These are phyloP conservation scores for Anthopleura sola DNA, from an alignment of 64 coral and sea anemone genomes.

Conservation along the genomic window DNA sequence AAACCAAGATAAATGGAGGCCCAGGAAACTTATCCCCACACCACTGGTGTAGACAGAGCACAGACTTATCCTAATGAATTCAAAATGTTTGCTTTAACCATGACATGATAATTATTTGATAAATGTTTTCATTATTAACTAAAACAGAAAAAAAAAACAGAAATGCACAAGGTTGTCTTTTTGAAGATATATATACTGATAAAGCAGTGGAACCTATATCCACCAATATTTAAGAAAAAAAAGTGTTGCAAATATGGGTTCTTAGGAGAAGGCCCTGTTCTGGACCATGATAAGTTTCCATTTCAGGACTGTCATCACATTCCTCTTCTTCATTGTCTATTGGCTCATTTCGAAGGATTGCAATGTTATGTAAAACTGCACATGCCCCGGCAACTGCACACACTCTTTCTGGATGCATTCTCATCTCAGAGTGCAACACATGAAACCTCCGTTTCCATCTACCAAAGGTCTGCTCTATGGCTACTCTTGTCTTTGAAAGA, in stretches of 20 bases:
- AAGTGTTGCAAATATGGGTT: conserved; percentile 28
- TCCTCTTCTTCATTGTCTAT: conserved; percentile 22
- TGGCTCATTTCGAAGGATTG: conserved; percentile 17
- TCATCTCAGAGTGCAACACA: conserved; percentile 33
- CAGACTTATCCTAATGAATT: no score
- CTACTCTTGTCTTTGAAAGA: conserved; percentile 21
- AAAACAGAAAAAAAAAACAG: no score
- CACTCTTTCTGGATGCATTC: conserved; percentile 43
- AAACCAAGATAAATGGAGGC: no score
- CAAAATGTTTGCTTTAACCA: no score
- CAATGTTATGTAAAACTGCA: conserved; percentile 35
- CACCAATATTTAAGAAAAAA: conserved; percentile 14
- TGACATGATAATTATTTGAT: no score
- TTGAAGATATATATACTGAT: not conserved
- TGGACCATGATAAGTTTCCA: conserved; percentile 15
- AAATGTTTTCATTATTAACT: no score
- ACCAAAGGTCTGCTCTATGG: conserved; percentile 59
- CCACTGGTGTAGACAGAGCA: no score
- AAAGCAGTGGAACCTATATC: not conserved
- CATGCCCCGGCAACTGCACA: conserved; percentile 33
- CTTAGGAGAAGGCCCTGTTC: conserved; percentile 31
- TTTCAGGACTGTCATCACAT: conserved; percentile 29
- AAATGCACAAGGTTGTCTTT: not conserved
- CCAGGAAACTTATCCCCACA: no score
- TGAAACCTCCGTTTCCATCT: conserved; percentile 44